Evolutionary conservation across 2,888 invertebrate genomes (phyloP).

Genomic region (Capitulum mitella): DNA sequence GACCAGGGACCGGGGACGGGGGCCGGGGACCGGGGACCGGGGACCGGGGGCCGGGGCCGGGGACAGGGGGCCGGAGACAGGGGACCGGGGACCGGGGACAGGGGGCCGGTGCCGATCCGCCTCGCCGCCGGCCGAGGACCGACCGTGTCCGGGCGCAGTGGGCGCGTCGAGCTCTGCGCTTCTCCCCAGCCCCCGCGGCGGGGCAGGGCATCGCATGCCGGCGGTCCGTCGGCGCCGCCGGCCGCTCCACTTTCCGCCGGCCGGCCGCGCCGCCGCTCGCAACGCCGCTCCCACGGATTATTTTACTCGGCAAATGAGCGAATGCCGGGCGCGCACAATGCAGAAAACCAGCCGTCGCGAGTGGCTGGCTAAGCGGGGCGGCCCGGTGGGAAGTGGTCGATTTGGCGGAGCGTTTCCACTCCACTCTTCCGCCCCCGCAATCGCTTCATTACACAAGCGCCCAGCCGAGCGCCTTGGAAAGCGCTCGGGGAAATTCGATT

Average conservation of each 20-base stretch:
- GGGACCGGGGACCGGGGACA: too few relatives aligned
- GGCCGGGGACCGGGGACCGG: too few relatives aligned
- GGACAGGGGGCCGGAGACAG: too few relatives aligned
- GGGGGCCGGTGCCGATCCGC: too few relatives aligned
- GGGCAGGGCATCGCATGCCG: too few relatives aligned
- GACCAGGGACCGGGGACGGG: too few relatives aligned
- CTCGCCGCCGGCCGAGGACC: too few relatives aligned
- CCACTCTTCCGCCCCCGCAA: background rate
- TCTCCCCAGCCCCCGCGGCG: too few relatives aligned
- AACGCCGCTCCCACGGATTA: background rate
- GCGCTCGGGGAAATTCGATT: background rate
- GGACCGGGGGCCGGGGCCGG: too few relatives aligned
- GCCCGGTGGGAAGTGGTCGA: background rate
- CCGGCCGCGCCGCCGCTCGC: background rate
- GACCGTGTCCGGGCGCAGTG: too few relatives aligned
- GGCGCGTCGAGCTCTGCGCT: too few relatives aligned
- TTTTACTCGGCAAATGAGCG: background rate
- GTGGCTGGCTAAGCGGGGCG: background rate
- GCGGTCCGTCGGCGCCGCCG: too few relatives aligned
- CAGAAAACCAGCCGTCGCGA: background rate
- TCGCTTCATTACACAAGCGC: background rate
- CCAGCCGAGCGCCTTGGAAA: background rate
- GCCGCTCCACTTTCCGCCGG: constrained; percentile 1
- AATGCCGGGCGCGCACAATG: background rate
- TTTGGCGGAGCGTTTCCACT: background rate